Evolutionary conservation across 2,113 vertebrate species (phyloP).

Genomic region (Zapornia atra): DNA sequence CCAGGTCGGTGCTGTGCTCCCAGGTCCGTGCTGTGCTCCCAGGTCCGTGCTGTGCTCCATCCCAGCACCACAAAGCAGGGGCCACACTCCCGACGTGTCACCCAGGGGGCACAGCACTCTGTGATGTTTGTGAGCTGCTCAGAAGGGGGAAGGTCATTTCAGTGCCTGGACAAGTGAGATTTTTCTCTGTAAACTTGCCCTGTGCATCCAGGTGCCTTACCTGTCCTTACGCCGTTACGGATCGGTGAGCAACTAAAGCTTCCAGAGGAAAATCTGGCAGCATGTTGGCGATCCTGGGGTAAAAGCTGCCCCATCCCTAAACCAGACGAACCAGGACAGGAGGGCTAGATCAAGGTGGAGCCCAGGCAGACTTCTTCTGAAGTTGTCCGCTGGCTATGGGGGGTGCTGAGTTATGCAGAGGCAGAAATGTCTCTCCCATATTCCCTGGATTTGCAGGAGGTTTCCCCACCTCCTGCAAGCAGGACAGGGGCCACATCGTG

Average conservation of each 20-base stretch:
- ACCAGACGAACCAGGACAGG: no score
- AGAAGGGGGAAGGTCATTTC: neutral
- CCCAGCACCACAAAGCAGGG: neutral
- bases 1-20: no score
- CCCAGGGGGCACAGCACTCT: neutral
- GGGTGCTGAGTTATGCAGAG: neutral
- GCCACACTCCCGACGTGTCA: fast-evolving
- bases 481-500: neutral
- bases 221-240: neutral
- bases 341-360: neutral
- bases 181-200: no score
- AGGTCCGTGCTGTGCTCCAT: no score
- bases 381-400: neutral
- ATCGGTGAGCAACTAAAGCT: neutral
- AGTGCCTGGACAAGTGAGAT: neutral
- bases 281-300: neutral
- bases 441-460: neutral
- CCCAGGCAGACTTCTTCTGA: neutral
- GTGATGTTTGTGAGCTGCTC: neutral
- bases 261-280: neutral
- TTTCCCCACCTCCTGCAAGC: neutral
- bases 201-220: neutral
- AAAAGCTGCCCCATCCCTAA: neutral
- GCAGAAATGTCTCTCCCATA: neutral
- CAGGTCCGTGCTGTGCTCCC: no score